Base-by-base conservation (phyloP, 2,888 invertebrate species). In the Drosophila ezoana region DNA sequence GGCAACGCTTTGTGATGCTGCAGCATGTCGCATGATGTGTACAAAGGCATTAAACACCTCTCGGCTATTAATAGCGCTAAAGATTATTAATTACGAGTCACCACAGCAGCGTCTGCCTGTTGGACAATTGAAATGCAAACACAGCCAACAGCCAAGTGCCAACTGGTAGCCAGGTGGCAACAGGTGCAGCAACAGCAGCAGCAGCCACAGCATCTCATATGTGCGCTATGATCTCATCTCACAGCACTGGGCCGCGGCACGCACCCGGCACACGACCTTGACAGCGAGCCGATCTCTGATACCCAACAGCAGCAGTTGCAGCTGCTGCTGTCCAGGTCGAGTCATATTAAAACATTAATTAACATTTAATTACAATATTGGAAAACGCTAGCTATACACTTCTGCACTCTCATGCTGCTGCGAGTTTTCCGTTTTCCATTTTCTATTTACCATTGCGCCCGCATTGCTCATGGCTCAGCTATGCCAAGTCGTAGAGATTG, bases 251-350 rank as follows among this genome's bases (percentile, higher is more conserved):
- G 41, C 59, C 35, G 37, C 37, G 64, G 81, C 81, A 83, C 82
- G 84, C 82, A 83, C 81, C 63, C 61, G 67, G 60, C 76, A 66
- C 48, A 65, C 80, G 84, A 80, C 84, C 84, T 87, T 87, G 87
- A 43, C 60, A 64, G 54, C 44, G 49, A 49, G 56, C 38, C 32
- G 66, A 47, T 65, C 40, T 57, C 41, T 63, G 72, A 68, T 67
- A 71, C 41, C 51, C 44, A 23, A 23, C 23, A 5, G 23, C 23
- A 23, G 8, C 28, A 54, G 33, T 48, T 20, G 33, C 54, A 47
- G 54, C 49, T 37, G 53, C 49, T 51, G 61, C 56, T 53, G 40
- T 28, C 54, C 51, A 61, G 51, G 43, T 33, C 13, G 38, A 56
- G 58, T 68, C 70, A 78, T 70, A 85, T 85, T 80, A 74, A 78